These are phyloP conservation scores for Netelia fuscicornis DNA, from an alignment of 2,888 invertebrate species.

Conservation along the genomic window DNA sequence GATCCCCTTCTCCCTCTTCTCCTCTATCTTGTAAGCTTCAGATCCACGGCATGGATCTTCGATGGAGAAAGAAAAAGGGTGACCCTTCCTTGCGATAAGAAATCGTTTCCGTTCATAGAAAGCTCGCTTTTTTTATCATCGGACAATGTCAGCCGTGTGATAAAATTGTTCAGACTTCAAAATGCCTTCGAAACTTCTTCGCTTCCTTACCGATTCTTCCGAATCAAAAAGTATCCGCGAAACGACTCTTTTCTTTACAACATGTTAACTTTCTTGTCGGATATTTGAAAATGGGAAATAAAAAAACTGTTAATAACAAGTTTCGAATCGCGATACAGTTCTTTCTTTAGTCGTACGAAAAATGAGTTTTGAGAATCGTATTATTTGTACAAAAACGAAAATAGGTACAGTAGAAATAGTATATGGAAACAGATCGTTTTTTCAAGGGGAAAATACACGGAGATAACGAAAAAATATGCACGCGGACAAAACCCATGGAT, in stretches of 20 bases:
- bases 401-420: neutral
- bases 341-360: neutral
- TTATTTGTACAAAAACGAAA: conserved; percentile 1
- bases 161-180: conserved; percentile 1
- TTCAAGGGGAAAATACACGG: conserved; percentile 13
- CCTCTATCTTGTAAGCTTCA: conserved; percentile 26
- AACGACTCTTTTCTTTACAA: neutral
- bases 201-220: neutral
- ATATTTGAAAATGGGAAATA: neutral
- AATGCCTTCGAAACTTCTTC: neutral
- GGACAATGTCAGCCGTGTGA: conserved; percentile 11
- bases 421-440: conserved; percentile 18
- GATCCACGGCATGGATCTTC: conserved; percentile 53
- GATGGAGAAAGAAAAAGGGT: conserved; percentile 55
- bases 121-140: conserved; percentile 20
- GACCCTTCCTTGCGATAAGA: conserved; percentile 48
- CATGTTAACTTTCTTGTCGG: neutral
- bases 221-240: neutral
- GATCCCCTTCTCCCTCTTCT: conserved; percentile 41
- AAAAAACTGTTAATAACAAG: neutral
- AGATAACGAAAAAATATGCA: conserved; percentile 22
- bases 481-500: conserved; percentile 41
- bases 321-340: neutral
- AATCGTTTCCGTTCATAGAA: conserved; percentile 51
- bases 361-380: neutral